A percentile compares a stretch with the other conserved stretches of the same genome.
Evolutionary conservation across 2,888 invertebrate species (phyloP).

Genomic region (Xanthostigma xanthostigma): DNA sequence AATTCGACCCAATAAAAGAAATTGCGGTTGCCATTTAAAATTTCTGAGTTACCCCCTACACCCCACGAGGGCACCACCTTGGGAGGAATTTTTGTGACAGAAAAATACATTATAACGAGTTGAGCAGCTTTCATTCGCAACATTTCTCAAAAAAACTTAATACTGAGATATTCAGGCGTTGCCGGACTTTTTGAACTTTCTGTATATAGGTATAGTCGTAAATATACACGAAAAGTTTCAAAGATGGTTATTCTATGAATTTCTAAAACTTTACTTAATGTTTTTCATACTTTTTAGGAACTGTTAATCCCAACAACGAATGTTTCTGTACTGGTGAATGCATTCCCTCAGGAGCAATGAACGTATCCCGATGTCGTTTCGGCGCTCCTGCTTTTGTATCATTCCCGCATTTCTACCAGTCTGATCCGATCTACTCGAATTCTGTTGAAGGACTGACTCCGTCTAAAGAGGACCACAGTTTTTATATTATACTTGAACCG

Average conservation of each 20-base stretch:
- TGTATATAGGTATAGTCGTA: no score
- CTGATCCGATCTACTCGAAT: slow-evolving; percentile 48
- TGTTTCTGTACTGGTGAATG: slow-evolving; percentile 65
- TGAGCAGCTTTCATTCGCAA: no score
- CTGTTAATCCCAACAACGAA: slow-evolving; percentile 39
- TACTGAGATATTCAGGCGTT: no score
- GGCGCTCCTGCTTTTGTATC: slow-evolving; percentile 74
- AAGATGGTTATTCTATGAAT: not conserved
- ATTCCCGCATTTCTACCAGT: slow-evolving; percentile 70
- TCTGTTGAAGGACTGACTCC: slow-evolving; percentile 56
- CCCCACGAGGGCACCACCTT: no score
- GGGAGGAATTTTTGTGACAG: no score
- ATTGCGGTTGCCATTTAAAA: no score
- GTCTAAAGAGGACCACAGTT: slow-evolving; percentile 50
- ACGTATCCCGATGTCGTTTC: slow-evolving; percentile 62
- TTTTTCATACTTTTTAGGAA: slow-evolving; percentile 30
- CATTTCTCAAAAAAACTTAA: no score
- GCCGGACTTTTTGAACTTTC: no score
- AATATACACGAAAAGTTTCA: no score
- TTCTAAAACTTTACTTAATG: not conserved
- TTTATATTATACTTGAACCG: slow-evolving; percentile 63
- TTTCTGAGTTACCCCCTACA: no score
- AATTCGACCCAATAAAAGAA: no score
- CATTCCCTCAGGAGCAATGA: slow-evolving; percentile 55
- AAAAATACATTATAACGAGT: no score